These are phyloP conservation scores for Acipenser transmontanus DNA, from an alignment of 2,797 vertebrate species.

Conservation along the genomic window DNA sequence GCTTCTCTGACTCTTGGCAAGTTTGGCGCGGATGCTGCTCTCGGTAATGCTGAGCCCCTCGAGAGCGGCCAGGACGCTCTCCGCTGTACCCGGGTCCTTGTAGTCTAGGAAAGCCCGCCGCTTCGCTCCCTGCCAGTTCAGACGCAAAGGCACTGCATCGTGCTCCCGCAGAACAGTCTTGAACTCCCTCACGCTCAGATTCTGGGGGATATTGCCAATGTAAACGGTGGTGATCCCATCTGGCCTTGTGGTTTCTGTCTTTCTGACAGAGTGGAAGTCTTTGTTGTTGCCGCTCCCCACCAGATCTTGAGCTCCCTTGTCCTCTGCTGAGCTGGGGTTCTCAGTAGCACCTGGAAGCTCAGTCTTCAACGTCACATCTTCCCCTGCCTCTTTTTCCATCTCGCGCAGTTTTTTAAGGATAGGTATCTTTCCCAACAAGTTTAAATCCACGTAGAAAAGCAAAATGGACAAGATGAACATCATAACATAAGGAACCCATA, in stretches of 20 bases:
- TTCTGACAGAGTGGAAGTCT: constrained; percentile 24
- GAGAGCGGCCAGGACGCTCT: constrained; percentile 58
- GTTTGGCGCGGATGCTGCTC: constrained; percentile 52
- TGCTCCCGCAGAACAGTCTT: constrained; percentile 62
- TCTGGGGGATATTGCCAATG: constrained; percentile 66
- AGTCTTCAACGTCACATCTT: constrained; percentile 63
- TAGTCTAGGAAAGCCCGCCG: constrained; percentile 75
- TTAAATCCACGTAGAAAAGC: constrained; percentile 67
- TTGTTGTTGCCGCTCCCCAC: constrained; percentile 29
- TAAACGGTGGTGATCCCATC: constrained; percentile 55
- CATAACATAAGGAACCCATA: no score
- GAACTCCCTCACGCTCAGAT: constrained; percentile 70
- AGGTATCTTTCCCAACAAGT: constrained; percentile 80
- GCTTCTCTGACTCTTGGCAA: constrained; percentile 62
- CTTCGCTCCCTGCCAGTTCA: constrained; percentile 78
- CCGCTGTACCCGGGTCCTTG: constrained; percentile 48
- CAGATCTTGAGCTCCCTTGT: constrained; percentile 18
- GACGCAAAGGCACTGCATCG: constrained; percentile 44
- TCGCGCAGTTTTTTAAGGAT: constrained; percentile 70
- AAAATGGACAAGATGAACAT: constrained; percentile 22
- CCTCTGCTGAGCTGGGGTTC: constrained; percentile 18
- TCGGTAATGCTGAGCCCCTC: constrained; percentile 65
- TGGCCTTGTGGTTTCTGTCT: constrained; percentile 26
- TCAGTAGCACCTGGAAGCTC: constrained; percentile 13
- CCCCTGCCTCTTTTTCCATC: constrained; percentile 66